A percentile compares a stretch with the other conserved stretches of the same genome.
Evolutionary conservation across 2,888 invertebrate species (phyloP).

Genomic region (Thyatira batis): DNA sequence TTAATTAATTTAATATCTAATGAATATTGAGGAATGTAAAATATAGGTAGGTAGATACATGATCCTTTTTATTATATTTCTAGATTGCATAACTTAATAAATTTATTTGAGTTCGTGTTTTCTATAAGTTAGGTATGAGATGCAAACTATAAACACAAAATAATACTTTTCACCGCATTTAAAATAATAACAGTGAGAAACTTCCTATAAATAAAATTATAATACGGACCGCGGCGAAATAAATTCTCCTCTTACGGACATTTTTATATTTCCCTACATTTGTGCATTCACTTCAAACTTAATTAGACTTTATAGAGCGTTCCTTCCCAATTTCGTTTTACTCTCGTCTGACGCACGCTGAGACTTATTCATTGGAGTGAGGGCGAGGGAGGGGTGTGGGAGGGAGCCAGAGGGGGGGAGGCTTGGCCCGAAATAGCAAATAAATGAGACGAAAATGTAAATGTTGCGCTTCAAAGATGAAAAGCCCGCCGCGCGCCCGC

Average conservation of each 20-base stretch:
- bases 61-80: too few relatives aligned
- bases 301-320: conserved; percentile 83
- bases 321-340: conserved; percentile 80
- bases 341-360: conserved; percentile 74
- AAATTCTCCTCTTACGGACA: conserved; percentile 59
- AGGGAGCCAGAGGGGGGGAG: conserved; percentile 42
- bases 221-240: conserved; percentile 38
- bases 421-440: conserved; percentile 80
- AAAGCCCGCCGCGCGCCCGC: conserved; percentile 76
- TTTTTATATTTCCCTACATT: conserved; percentile 77
- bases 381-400: conserved; percentile 44
- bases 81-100: background rate
- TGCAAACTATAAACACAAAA: background rate
- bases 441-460: conserved; percentile 83
- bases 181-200: conserved; percentile 9
- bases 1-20: background rate
- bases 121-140: background rate
- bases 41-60: too few relatives aligned
- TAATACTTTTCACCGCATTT: background rate
- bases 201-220: conserved; percentile 24
- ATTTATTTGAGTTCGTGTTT: background rate
- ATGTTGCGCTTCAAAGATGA: conserved; percentile 82
- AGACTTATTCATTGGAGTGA: conserved; percentile 78
- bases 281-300: conserved; percentile 80
- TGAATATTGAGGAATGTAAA: background rate